Percentiles rank a stretch among this genome's conserved stretches.
Evolutionary conservation across 1,140 invertebrate genomes (phyloP).

Genomic region (Tetramorium simillimum): DNA sequence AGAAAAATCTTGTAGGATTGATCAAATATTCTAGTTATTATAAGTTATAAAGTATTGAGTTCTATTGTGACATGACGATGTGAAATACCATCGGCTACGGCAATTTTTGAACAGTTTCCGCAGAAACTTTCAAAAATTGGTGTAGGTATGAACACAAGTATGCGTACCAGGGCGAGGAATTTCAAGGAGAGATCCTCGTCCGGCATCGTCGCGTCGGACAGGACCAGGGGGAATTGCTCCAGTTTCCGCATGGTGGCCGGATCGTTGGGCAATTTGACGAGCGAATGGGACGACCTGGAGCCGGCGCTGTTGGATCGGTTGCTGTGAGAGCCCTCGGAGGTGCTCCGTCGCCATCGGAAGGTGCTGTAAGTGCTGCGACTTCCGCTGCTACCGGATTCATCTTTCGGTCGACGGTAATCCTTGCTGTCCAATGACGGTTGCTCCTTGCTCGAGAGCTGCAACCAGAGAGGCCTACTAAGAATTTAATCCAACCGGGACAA

Average conservation of each 20-base stretch:
- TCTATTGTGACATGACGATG: slow-evolving; percentile 91
- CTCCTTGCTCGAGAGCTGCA: slow-evolving; percentile 77
- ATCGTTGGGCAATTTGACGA: slow-evolving; percentile 65
- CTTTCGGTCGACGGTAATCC: slow-evolving; percentile 71
- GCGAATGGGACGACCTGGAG: slow-evolving; percentile 56
- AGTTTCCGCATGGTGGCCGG: slow-evolving; percentile 71
- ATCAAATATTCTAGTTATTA: too few species aligned
- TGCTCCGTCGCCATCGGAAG: slow-evolving; percentile 79
- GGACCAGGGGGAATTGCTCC: slow-evolving; percentile 79
- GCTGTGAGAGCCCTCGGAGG: slow-evolving; percentile 67
- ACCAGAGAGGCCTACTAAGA: slow-evolving; percentile 74
- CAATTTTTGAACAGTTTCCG: slow-evolving; percentile 95
- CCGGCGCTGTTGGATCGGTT: slow-evolving; percentile 59
- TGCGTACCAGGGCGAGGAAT: slow-evolving; percentile 80
- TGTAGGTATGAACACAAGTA: background rate
- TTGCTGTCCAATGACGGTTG: slow-evolving; percentile 53
- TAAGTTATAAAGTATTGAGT: too few species aligned
- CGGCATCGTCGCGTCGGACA: slow-evolving; percentile 78
- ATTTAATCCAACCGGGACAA: slow-evolving; percentile 68
- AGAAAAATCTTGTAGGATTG: too few species aligned
- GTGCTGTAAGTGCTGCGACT: slow-evolving; percentile 74
- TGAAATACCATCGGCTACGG: slow-evolving; percentile 96
- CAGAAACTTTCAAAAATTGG: too few species aligned
- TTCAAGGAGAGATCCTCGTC: slow-evolving; percentile 81
- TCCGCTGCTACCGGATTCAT: slow-evolving; percentile 61